Evolutionary conservation across 2,888 invertebrate genomes (phyloP), one percentile per base, ranked within the genome.

Genomic region (Diplazon laetatorius): DNA sequence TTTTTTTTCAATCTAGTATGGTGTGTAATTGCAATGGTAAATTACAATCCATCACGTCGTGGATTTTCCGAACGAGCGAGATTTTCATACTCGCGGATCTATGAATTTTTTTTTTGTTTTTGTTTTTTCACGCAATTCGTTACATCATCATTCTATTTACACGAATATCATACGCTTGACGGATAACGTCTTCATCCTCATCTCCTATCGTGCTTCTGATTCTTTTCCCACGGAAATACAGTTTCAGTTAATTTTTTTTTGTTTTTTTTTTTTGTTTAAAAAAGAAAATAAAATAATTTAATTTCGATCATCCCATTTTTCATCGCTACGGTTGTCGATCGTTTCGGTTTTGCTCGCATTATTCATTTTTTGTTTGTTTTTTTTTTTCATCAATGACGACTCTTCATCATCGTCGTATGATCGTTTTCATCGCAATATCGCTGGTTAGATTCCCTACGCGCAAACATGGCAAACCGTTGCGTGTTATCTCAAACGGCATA

Each of bases 61-160:
- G 60, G 66, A 42, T 44, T 62, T 44, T n/a, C n/a, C 60, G 46
- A 42, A 60, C 59, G 73, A 76, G 46, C 66, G 48, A 73, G n/a
- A n/a, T n/a, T n/a, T n/a, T 80, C 71, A 72, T 70, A 62, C 44
- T 48, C 68, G 73, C 71, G 76, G 74, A 62, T 57, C 52, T 71
- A 62, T 71, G 68, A 62, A 72, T 39, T 57, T 60, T 57, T 18
- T 55, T 37, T 62, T 22, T 68, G n/a, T n/a, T n/a, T n/a, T n/a
- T n/a, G n/a, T n/a, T n/a, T n/a, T n/a, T 79, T 68, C 74, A 76
- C 76, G 72, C 73, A 76, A 83, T 84, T 84, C 82, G 81, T 88
- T 89, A 89, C 88, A 87, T 89, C 87, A 83, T 81, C 84, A 89
- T 85, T 85, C 89, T 90, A 89, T 90, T 89, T 89, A 90, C 90